Base-by-base conservation (phyloP, 2,113 vertebrate genomes). In the Agelaius phoeniceus region DNA sequence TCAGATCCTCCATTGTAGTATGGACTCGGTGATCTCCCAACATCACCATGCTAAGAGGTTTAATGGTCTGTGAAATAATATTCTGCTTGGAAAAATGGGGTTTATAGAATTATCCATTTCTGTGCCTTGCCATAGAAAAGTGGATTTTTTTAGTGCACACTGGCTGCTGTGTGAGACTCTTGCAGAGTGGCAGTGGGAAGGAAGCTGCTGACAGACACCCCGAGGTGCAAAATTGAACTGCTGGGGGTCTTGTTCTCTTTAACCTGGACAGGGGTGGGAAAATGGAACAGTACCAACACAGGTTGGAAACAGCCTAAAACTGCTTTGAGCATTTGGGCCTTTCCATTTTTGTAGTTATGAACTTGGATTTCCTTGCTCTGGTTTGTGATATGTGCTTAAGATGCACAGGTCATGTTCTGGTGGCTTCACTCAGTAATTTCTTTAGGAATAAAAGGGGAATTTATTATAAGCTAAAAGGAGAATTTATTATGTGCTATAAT, bases 91-190 rank as follows among this genome's bases (percentile, higher is more conserved):
- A 13, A 76, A 62, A 77, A 57, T 4, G 1, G 15, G 24, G 11
- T 65, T 68, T 69, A 20, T 4, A 13, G 35, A 52, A 69, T 86
- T 83, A 18, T 3, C 7, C 2, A 3, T 77, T 52, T 79, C 31
- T 81, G 11, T 17, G 16, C 49, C 15, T 52, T 90, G 17, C 15
- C 28, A 7, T 9, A 65, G 41, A 43, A 11, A 59, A 46, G 12
- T 37, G 44, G 16, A 19, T 22, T 19, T 19, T 55, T 57, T 57
- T 39, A 39, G n/a, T 59, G 28, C 11, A 11, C 6, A 2, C 27
- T 22, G 6, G 4, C 15, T 62, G 31, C 41, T 48, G 11, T 13
- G 3, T 24, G 57, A 65, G 37, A 7, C 3, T 1, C 4, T 0
- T 27, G 27, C 18, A 66, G 55, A 9, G 4, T 11, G 26, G 23